phyloP scores from a whole-genome alignment of 2,797 vertebrate species.

The Myotis pilosus region DNA sequence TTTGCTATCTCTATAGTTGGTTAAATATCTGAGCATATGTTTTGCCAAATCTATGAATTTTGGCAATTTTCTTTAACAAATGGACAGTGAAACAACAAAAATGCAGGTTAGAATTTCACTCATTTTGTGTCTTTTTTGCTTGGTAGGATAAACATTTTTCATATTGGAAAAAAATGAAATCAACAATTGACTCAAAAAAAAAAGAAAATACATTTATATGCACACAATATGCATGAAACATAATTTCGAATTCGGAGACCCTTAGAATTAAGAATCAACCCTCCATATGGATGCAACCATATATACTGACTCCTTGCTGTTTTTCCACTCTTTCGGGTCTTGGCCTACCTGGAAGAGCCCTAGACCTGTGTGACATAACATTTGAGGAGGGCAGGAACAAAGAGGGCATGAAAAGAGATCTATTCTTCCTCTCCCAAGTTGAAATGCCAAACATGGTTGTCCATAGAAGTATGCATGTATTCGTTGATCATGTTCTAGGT shows the following conservation, averaged over 20 bases:
- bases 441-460: not conserved
- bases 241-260: not conserved
- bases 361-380: not conserved
- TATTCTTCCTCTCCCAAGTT: not conserved
- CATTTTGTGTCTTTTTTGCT: not conserved
- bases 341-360: not conserved
- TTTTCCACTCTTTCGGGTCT: not conserved
- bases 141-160: not conserved
- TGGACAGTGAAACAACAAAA: not conserved
- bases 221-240: not conserved
- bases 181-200: not conserved
- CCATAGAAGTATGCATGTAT: not conserved
- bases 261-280: not conserved
- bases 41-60: not conserved
- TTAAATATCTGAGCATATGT: not conserved
- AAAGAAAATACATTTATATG: not conserved
- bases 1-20: not conserved
- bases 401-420: not conserved
- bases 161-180: not conserved
- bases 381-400: not conserved
- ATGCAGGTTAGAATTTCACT: not conserved
- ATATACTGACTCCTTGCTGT: not conserved
- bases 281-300: not conserved
- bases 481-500: not conserved
- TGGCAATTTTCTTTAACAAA: not conserved